Conservation (phyloP, 2,888 invertebrate species). For the Zhengitettix transpicula region DNA sequence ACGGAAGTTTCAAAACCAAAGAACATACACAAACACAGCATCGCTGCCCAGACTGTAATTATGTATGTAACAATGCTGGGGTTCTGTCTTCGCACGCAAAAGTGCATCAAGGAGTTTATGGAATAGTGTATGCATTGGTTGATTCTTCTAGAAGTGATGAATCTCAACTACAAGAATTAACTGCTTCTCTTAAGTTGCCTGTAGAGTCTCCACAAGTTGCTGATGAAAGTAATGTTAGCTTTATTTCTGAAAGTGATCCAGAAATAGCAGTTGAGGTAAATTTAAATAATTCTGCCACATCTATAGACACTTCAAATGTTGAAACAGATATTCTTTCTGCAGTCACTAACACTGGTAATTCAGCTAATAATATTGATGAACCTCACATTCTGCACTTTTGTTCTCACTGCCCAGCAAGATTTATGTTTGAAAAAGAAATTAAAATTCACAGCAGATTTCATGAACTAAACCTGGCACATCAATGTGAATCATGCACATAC, state of each 20-base stretch:
- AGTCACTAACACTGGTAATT: not conserved
- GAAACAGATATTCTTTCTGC: not conserved
- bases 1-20: not conserved
- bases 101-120: slow-evolving; percentile 53
- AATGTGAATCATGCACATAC: slow-evolving; percentile 63
- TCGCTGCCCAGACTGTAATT: slow-evolving; percentile 64
- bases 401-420: slow-evolving; percentile 68
- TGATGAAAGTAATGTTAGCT: not conserved
- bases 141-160: slow-evolving; percentile 47
- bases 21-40: slow-evolving; percentile 15
- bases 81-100: slow-evolving; percentile 35
- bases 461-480: slow-evolving; percentile 39
- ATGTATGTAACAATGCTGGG: slow-evolving; percentile 52
- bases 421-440: slow-evolving; percentile 44
- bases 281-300: not conserved
- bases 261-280: not conserved
- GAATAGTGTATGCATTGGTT: slow-evolving; percentile 53
- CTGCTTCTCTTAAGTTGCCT: slow-evolving; percentile 7
- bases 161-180: slow-evolving; percentile 40
- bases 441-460: slow-evolving; percentile 57
- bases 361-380: not conserved
- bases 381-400: slow-evolving; percentile 45
- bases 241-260: not conserved
- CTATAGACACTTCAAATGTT: not conserved
- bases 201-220: not conserved